A percentile compares a stretch with the other conserved stretches of the same genome.
These are phyloP conservation scores for Hydrolagus colliei DNA, from an alignment of 2,797 vertebrate genomes.

Conservation along the genomic window DNA sequence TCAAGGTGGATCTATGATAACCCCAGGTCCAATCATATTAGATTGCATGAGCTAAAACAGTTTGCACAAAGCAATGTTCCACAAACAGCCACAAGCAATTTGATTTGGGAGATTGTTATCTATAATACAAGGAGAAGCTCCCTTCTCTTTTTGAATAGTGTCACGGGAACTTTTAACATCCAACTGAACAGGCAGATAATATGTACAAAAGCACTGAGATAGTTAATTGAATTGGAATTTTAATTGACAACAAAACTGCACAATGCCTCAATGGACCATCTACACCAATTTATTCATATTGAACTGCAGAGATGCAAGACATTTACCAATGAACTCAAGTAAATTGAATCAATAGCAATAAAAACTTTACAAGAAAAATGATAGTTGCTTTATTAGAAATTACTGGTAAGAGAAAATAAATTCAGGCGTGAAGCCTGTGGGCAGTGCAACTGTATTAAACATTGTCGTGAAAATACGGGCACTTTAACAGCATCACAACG, in stretches of 20 bases:
- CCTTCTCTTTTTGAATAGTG: too few species aligned
- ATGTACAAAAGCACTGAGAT: not conserved
- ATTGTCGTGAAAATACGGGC: too few species aligned
- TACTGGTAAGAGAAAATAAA: not conserved
- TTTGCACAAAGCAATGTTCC: too few species aligned
- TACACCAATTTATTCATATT: not conserved
- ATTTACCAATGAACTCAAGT: not conserved
- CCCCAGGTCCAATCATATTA: not conserved
- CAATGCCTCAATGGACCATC: not conserved
- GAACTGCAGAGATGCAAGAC: not conserved
- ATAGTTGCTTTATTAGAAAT: not conserved
- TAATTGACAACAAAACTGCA: not conserved
- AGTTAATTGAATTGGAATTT: not conserved
- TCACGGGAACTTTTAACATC: too few species aligned
- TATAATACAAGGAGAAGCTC: too few species aligned
- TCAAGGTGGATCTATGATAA: not conserved
- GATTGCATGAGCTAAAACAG: not conserved
- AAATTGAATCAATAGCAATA: conserved; percentile 12
- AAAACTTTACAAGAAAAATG: not conserved
- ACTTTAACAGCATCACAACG: too few species aligned
- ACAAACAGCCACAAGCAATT: too few species aligned
- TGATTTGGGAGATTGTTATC: too few species aligned
- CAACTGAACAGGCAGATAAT: not conserved
- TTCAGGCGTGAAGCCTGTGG: not conserved
- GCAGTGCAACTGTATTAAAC: not conserved